Evolutionary conservation across 37 sponge, comb jelly and placozoan genomes (phyloP).

Genomic region (Bolinopsis microptera): DNA sequence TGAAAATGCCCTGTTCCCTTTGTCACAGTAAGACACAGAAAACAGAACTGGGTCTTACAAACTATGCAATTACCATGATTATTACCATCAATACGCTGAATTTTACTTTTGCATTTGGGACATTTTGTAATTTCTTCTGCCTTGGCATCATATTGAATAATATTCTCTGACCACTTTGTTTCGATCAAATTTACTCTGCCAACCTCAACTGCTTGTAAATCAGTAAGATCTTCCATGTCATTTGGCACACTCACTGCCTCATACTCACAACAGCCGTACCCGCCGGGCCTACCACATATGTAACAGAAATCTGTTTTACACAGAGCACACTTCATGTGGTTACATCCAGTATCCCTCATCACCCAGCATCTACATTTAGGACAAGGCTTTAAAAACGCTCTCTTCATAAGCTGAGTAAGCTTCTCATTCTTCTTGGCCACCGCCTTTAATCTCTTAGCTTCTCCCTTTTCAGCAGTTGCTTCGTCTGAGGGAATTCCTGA

Average conservation of each 20-base stretch:
- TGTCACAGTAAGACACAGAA: background rate
- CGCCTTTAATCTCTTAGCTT: background rate
- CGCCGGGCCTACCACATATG: background rate
- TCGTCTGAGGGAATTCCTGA: background rate
- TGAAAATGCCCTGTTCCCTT: constrained; percentile 20
- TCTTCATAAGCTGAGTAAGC: constrained; percentile 16
- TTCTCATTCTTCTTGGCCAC: background rate
- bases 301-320: constrained; percentile 19
- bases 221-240: background rate
- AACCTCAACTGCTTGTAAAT: background rate
- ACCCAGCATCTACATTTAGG: constrained; percentile 27
- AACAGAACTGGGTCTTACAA: constrained; percentile 24
- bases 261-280: background rate
- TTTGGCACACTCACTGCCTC: background rate
- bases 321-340: constrained; percentile 1
- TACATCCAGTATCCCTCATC: background rate
- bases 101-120: background rate
- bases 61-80: constrained; percentile 1
- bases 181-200: background rate
- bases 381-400: background rate
- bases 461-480: background rate
- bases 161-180: background rate
- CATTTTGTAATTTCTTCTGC: background rate
- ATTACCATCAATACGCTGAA: background rate
- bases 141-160: background rate